phyloP scores from a whole-genome alignment of 2,888 invertebrate genomes.

The Sympetrum striolatum region DNA sequence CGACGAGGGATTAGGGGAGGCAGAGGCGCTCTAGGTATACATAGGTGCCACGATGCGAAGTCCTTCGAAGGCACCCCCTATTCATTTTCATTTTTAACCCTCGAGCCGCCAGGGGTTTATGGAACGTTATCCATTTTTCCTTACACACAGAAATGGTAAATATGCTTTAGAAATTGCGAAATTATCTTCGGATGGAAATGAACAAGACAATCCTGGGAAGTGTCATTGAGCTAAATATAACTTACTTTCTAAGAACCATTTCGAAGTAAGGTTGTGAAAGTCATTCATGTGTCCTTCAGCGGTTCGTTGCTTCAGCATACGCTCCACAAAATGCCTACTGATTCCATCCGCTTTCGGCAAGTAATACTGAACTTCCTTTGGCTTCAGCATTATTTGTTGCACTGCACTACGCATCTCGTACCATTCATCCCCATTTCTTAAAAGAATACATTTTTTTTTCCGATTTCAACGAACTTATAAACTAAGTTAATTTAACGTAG shows the following conservation, averaged over 20 bases:
- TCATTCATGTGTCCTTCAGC: slow-evolving; percentile 52
- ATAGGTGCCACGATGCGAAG: no score
- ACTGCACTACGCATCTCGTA: slow-evolving; percentile 60
- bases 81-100: no score
- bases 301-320: slow-evolving; percentile 53
- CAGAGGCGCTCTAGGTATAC: no score
- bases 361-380: slow-evolving; percentile 59
- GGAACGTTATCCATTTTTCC: no score
- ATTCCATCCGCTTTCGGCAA: slow-evolving; percentile 57
- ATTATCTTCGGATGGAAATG: no score
- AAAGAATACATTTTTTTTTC: not conserved
- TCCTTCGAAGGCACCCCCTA: no score
- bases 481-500: not conserved
- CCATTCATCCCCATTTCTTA: slow-evolving; percentile 64
- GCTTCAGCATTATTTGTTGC: slow-evolving; percentile 62
- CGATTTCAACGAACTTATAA: not conserved
- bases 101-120: no score
- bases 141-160: no score
- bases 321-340: slow-evolving; percentile 57
- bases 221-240: not conserved
- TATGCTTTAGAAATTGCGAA: no score
- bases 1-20: no score
- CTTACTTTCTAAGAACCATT: slow-evolving; percentile 62
- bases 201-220: no score
- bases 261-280: slow-evolving; percentile 55